Evolutionary conservation across 1,140 invertebrate genomes (phyloP), one percentile per base, ranked within the genome.

Genomic region (Brachionus rotundiformis): DNA sequence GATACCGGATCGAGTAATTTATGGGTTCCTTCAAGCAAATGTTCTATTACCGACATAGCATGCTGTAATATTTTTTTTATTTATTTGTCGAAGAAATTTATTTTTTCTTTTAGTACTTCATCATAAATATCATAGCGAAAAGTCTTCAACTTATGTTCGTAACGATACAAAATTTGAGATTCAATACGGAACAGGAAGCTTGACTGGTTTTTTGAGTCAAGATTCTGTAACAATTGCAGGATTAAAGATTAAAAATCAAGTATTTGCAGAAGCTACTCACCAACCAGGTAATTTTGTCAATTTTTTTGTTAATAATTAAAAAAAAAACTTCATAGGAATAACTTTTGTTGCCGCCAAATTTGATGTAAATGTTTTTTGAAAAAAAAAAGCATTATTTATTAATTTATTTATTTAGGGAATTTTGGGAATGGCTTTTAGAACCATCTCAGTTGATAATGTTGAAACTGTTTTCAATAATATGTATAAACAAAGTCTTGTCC

Each of bases 1-100:
- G 97, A 99, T 82, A 89, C 96, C 8, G 97, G 97, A 73, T 98
- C 95, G 0, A 97, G 96, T 7, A 99, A 99, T 87, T 90, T 99
- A 27, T 99, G 97, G 97, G 92, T 99, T 81, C 96, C 97, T 7
- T 98, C 95, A 0, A 96, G 61, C 31, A 82, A 96, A 86, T 98
- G 95, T 85, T 92, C 94, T 84, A 90, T 92, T 82, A 93, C 93
- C 31, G 97, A 98, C 85, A 94, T 98, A 85, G 96, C 96, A 59
- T 99, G 96, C 87, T 89, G 95, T 93, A 90, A 92, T 94, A 85
- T 82, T 33, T 5, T n/a, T 29, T n/a, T 27, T 65, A 27, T 81
- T 25, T 80, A 82, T 23, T 83, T 11, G n/a, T n/a, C n/a, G n/a
- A n/a, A n/a, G n/a, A 82, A 81, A 76, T 82, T 84, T 85, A 83